Evolutionary conservation across 2,113 vertebrate species (phyloP).

Genomic region (Patagioenas fasciata): DNA sequence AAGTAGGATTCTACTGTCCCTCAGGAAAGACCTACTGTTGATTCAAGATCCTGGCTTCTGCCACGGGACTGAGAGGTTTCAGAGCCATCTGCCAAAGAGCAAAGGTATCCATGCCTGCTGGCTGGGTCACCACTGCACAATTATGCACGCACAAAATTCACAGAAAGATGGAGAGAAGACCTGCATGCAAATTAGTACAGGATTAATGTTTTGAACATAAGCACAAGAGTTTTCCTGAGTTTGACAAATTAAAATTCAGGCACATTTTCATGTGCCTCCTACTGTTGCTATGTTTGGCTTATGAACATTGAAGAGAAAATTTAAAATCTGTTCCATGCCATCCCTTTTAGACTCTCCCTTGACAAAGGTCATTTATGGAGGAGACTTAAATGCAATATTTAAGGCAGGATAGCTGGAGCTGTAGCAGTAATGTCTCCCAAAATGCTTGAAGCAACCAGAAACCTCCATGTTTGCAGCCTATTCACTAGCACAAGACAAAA

Average conservation of each 20-base stretch:
- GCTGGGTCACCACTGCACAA: background rate
- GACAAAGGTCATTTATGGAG: background rate
- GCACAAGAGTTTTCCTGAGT: background rate
- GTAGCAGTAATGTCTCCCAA: background rate
- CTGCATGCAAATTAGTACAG: background rate
- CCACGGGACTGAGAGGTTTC: background rate
- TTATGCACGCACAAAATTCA: background rate
- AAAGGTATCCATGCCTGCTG: background rate
- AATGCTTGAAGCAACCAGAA: background rate
- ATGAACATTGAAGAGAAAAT: background rate
- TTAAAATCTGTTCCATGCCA: background rate
- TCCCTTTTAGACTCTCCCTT: background rate
- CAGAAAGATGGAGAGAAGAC: background rate
- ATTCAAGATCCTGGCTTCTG: background rate
- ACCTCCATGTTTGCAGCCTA: background rate
- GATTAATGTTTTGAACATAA: background rate
- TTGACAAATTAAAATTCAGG: constrained; percentile 11
- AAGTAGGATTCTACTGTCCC: background rate
- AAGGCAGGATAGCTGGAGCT: background rate
- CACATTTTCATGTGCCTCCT: background rate
- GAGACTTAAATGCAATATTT: background rate
- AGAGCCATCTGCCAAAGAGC: constrained; percentile 39
- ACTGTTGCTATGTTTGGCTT: background rate
- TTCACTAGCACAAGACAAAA: background rate
- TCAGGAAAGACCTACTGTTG: background rate